A percentile compares a stretch with the other conserved stretches of the same genome.
Conservation (phyloP, 2,888 invertebrate species). For the Sinhomidia bicolor region DNA sequence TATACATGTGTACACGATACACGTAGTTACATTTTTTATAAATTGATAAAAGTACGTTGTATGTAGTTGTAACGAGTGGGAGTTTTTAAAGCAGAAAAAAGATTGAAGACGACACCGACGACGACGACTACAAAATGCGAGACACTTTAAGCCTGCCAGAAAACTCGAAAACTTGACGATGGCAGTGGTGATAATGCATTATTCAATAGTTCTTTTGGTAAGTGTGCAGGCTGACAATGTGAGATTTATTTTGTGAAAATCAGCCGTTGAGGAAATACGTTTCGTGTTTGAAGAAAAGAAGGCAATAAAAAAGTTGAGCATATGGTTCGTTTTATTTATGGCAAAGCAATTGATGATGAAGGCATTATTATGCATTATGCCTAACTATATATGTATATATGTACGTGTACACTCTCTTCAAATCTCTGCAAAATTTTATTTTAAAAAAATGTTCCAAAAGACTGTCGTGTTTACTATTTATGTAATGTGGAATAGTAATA, state of each 20-base stretch:
- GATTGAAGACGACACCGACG: constrained; percentile 6
- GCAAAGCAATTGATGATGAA: constrained; percentile 15
- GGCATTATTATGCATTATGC: neutral
- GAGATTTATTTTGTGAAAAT: constrained; percentile 37
- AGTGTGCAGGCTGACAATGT: neutral
- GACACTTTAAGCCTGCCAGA: neutral
- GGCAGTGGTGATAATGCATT: constrained; percentile 41
- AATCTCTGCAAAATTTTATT: constrained; percentile 18
- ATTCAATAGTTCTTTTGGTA: constrained; percentile 41
- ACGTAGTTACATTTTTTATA: constrained; percentile 1
- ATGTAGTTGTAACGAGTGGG: neutral
- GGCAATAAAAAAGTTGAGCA: constrained; percentile 49
- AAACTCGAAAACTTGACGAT: constrained; percentile 29
- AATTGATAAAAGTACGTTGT: neutral
- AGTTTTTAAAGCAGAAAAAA: constrained; percentile 1
- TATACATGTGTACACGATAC: too few relatives aligned
- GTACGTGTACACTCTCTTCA: neutral
- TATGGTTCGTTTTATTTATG: constrained; percentile 30
- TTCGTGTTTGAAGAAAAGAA: constrained; percentile 54
- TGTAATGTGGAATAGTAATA: neutral
- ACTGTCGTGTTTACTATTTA: neutral
- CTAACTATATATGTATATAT: neutral
- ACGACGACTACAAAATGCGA: neutral
- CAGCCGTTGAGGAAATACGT: constrained; percentile 29
- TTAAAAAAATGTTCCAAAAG: neutral